Conservation (phyloP, 2,113 vertebrate genomes). For the Prinia subflava region DNA sequence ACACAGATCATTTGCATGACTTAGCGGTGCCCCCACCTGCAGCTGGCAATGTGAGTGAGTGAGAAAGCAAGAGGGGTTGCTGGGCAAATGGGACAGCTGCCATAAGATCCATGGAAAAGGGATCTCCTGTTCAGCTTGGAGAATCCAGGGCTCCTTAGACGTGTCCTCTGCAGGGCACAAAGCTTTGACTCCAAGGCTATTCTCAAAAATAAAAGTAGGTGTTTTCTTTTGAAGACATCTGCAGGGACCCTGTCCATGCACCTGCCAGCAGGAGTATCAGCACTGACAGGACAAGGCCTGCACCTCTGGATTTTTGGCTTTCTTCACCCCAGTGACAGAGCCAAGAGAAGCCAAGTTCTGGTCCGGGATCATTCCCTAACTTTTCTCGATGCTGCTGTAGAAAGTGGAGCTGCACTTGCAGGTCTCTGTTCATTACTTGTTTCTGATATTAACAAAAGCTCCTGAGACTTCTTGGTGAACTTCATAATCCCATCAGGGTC, state of each 20-base stretch:
- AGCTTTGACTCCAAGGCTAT: not conserved
- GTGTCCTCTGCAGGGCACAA: not conserved
- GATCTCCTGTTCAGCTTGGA: not conserved
- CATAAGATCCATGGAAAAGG: not conserved
- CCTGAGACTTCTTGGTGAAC: not conserved
- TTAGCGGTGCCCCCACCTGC: not conserved
- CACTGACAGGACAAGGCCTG: not conserved
- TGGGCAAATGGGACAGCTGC: not conserved
- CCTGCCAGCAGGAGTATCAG: not conserved
- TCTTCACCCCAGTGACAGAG: not conserved
- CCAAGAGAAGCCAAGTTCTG: not conserved
- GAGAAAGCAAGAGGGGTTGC: not conserved
- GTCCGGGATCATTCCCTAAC: not conserved
- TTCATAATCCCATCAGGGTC: not conserved
- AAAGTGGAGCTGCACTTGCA: not conserved
- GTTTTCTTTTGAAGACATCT: not conserved
- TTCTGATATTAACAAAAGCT: not conserved
- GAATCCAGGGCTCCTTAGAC: not conserved
- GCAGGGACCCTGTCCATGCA: not conserved
- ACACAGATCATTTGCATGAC: not conserved
- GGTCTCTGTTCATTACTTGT: not conserved
- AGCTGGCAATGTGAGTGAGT: fast-evolving
- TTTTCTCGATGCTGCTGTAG: not conserved
- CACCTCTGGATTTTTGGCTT: not conserved
- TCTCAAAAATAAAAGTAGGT: not conserved